Conservation (phyloP, 2,797 vertebrate species). For the Anniella stebbinsi region DNA sequence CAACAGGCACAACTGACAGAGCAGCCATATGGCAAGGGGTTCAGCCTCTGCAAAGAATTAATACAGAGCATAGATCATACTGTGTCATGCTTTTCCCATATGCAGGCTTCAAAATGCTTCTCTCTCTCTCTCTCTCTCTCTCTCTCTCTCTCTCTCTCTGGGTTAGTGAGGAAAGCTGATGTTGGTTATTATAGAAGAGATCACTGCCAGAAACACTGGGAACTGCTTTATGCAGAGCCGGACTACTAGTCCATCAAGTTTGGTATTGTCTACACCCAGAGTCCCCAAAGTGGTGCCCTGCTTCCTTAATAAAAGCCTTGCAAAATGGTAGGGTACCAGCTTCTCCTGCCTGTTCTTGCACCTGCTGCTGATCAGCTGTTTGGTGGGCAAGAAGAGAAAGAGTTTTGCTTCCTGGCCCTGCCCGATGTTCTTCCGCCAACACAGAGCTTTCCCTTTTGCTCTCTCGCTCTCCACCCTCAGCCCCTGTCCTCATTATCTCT, state of each 20-base stretch:
- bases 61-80: background rate
- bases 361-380: too few species aligned
- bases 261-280: background rate
- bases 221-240: background rate
- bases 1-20: accelerated
- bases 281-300: too few species aligned
- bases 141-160: background rate
- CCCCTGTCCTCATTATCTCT: too few species aligned
- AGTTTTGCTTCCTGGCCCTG: too few species aligned
- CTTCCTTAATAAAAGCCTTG: too few species aligned
- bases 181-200: background rate
- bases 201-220: background rate
- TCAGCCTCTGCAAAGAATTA: accelerated
- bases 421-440: too few species aligned
- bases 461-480: too few species aligned
- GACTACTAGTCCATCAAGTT: background rate
- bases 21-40: accelerated
- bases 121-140: background rate
- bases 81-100: background rate
- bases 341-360: too few species aligned
- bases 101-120: conserved; percentile 26
- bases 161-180: background rate
- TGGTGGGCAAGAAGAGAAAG: too few species aligned
- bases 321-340: too few species aligned
- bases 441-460: too few species aligned